Base-by-base conservation (phyloP, 2,888 invertebrate genomes). In the Volucella bombylans region DNA sequence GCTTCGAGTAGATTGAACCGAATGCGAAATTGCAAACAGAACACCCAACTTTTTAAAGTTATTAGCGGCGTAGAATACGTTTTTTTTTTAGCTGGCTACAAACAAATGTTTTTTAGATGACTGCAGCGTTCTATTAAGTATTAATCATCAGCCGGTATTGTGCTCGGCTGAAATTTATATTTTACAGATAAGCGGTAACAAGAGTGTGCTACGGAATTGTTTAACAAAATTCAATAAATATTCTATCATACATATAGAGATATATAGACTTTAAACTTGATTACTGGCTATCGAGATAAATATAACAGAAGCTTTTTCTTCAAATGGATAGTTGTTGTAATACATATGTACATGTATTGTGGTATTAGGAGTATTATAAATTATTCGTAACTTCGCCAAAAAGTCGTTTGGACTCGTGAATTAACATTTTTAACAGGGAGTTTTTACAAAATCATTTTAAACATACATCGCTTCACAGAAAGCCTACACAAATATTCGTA, bases 121-220 rank as follows among this genome's bases (percentile, higher is more conserved):
- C 12, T 23, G 41, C 49, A 31, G 59, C 18, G 15, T 38, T 50
- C 23, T 39, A 47, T 45, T 50, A 68, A 3, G 23, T 23, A 23
- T 67, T 67, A 55, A 62, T 80, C 62, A 31, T 43, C 59, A 9
- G 14, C 15, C n/a, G 14, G 6, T 49, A 18, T 15, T 68, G 73
- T 74, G 80, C 45, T 80, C 61, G 61, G 73, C 74, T 74, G 49
- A 74, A 68, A 43, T 80, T 80, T 65, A 65, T 23, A 18, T 64
- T 45, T 4, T 1, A 23, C 23, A 8, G 45, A 57, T 57, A 57
- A 0, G 45, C 45, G 45, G 4, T 3, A 2, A 45, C 9, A 39
- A 41, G 8, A 57, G n/a, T 31, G 38, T 57, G 23, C 1, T 39
- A 39, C 14, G 49, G 49, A 50, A 14, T 50, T 12, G 14, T 10